phyloP scores from a whole-genome alignment of 2,888 invertebrate genomes.

The Lasioglossum oenotherae region DNA sequence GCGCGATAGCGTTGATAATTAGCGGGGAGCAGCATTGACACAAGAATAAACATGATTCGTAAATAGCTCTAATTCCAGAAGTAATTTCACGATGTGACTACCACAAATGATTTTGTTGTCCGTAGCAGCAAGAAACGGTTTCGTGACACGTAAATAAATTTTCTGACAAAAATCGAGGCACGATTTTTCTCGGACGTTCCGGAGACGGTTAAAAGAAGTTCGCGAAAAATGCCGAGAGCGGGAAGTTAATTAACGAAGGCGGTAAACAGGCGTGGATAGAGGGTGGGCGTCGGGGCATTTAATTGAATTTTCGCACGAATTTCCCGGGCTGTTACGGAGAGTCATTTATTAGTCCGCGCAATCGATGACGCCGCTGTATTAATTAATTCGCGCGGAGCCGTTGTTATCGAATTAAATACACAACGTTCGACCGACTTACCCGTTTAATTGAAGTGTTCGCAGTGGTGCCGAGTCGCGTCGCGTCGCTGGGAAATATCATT shows the following conservation, averaged over 20 bases:
- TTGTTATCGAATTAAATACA: slow-evolving; percentile 32
- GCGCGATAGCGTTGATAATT: neutral
- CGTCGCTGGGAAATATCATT: slow-evolving; percentile 3
- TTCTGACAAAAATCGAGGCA: no score
- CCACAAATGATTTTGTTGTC: neutral
- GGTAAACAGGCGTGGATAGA: neutral
- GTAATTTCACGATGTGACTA: neutral
- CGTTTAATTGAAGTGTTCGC: slow-evolving; percentile 23
- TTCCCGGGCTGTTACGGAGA: neutral
- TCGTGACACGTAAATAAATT: no score
- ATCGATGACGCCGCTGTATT: slow-evolving; percentile 23
- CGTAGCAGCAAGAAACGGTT: no score
- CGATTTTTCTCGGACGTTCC: neutral
- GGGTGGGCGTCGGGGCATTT: slow-evolving; percentile 1
- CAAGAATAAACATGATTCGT: neutral
- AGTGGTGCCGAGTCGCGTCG: neutral
- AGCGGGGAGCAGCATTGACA: neutral
- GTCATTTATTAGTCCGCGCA: slow-evolving; percentile 14
- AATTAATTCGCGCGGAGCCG: slow-evolving; percentile 30
- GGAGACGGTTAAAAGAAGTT: neutral
- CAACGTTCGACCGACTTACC: slow-evolving; percentile 18
- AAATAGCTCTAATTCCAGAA: no score
- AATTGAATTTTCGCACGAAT: slow-evolving; percentile 17
- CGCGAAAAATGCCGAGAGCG: no score
- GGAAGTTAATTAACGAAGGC: neutral